A percentile compares a stretch with the other conserved stretches of the same genome.
Evolutionary conservation across 2,113 vertebrate species (phyloP).

Genomic region (Empidonax alnorum): DNA sequence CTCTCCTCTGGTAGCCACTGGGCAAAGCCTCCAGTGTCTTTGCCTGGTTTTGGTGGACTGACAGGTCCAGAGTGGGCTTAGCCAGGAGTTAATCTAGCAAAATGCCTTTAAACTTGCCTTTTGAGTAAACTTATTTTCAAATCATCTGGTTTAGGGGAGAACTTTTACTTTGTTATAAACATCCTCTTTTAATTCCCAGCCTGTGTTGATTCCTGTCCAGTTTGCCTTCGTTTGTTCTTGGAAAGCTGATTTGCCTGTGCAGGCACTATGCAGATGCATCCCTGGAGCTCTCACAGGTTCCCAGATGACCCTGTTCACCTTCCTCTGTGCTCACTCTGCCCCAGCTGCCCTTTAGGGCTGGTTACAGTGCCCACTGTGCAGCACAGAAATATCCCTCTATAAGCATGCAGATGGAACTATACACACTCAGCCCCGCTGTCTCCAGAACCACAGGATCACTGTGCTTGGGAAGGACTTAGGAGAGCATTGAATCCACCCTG

Average conservation of each 20-base stretch:
- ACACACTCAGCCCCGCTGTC: too few species aligned
- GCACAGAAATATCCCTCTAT: too few species aligned
- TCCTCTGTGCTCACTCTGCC: rapidly evolving
- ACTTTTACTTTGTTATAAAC: not conserved
- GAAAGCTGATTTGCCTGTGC: too few species aligned
- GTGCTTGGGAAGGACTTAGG: rapidly evolving
- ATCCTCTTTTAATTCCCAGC: not conserved
- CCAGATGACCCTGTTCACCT: not conserved
- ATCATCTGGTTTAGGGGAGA: not conserved
- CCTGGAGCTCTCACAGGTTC: not conserved
- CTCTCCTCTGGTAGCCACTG: not conserved
- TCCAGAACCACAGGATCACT: not conserved
- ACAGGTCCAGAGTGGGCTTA: not conserved
- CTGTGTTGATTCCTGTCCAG: not conserved
- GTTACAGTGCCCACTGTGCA: rapidly evolving
- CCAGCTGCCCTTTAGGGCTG: too few species aligned
- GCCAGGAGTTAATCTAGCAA: not conserved
- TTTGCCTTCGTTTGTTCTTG: too few species aligned
- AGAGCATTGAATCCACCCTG: not conserved
- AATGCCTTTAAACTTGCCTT: not conserved
- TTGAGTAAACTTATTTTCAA: not conserved
- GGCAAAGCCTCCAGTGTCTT: not conserved
- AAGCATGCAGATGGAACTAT: too few species aligned
- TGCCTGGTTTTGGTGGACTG: not conserved
- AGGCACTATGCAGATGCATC: rapidly evolving